Conservation (phyloP, 2,888 invertebrate species). For the Aleiodes testaceus region DNA sequence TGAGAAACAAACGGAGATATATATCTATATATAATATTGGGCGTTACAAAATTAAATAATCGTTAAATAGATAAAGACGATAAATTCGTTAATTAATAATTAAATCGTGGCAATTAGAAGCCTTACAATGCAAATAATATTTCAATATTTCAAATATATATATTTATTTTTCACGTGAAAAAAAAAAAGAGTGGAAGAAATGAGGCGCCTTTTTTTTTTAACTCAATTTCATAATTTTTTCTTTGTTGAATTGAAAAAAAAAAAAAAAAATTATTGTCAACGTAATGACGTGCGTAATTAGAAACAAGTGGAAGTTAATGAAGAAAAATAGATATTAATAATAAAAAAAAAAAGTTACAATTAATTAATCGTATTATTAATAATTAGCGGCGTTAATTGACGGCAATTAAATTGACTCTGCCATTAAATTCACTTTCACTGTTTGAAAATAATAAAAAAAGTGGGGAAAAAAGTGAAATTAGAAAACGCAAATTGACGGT, state of each 20-base stretch:
- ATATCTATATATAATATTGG: slow-evolving; percentile 42
- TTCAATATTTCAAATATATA: slow-evolving; percentile 18
- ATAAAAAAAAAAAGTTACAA: slow-evolving; percentile 9
- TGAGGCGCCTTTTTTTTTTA: background rate
- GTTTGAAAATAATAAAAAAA: background rate
- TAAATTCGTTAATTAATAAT: slow-evolving; percentile 49
- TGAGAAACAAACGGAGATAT: slow-evolving; percentile 33
- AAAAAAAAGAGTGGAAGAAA: background rate
- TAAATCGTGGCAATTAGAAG: slow-evolving; percentile 45
- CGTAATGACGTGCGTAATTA: slow-evolving; percentile 8
- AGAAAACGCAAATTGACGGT: slow-evolving; percentile 22
- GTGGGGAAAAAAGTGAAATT: background rate
- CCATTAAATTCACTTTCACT: slow-evolving; percentile 10
- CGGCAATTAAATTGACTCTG: slow-evolving; percentile 30
- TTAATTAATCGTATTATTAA: slow-evolving; percentile 28
- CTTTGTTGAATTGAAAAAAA: slow-evolving; percentile 13
- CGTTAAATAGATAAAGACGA: slow-evolving; percentile 53
- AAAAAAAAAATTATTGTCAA: slow-evolving; percentile 31
- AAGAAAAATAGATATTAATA: slow-evolving; percentile 5
- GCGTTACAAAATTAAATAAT: slow-evolving; percentile 55
- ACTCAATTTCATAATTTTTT: slow-evolving; percentile 31
- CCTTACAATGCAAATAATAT: slow-evolving; percentile 39
- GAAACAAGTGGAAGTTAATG: slow-evolving; percentile 20
- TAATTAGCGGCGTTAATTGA: slow-evolving; percentile 29
- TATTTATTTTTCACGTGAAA: background rate